Evolutionary conservation across 2,113 vertebrate genomes (phyloP), one percentile per base, ranked within the genome.

Genomic region (Australoheros scitulus): DNA sequence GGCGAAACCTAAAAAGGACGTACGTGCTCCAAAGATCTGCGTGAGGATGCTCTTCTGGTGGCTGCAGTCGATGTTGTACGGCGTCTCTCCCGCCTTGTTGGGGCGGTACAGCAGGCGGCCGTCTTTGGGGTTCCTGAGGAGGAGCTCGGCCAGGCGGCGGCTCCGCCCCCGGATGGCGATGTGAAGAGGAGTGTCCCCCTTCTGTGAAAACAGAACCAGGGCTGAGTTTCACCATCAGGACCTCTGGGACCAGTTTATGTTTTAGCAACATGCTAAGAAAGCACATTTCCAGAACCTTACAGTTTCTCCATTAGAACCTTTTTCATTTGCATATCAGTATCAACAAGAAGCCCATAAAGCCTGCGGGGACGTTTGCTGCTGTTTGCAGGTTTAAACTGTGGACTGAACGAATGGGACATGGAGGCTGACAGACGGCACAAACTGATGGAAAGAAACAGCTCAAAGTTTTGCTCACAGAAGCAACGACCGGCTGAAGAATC

Each of bases 1-100:
- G 15, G 60, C 24, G 29, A 52, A 55, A 20, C 43, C 3, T 29
- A 47, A 7, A 29, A 79, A 22, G 10, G 7, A 91, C 98, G 93
- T 94, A 99, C 98, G 96, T 50, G 98, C 98, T 90, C 98, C 98
- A 86, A 99, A 99, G 94, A 99, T 99, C 88, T 99, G 98, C 0
- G 98, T 99, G 78, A 99, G 96, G 94, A 99, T 99, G 91, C 98
- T 99, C 92, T 99, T 99, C 95, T 99, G 98, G 90, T 99, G 98
- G 90, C 96, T 98, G 89, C 98, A 99, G 95, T 99, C 98, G 47
- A 99, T 97, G 92, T 99, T 99, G 95, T 99, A 99, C 1, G 98
- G 98, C 1, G 98, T 99, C 94, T 99, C 98, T 32, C 97, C 97
- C 6, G 96, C 96, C 92, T 99, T 99, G 95, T 99, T 99, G 41